A percentile compares a stretch with the other conserved stretches of the same genome.
Conservation (phyloP, 2,113 vertebrate genomes). For the Poeciliopsis prolifica region DNA sequence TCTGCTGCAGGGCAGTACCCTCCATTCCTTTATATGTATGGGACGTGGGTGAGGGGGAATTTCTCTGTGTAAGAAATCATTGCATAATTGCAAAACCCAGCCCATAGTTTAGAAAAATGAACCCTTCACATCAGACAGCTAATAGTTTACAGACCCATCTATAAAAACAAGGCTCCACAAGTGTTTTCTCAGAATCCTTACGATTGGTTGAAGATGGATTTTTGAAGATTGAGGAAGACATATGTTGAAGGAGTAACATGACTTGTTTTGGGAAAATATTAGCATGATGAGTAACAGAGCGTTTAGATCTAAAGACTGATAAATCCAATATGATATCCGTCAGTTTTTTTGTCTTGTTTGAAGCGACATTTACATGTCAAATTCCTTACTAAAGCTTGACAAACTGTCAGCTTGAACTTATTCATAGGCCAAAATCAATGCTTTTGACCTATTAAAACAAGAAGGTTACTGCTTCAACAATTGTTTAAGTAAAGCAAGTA, state of each 20-base stretch:
- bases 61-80: slow-evolving; percentile 43
- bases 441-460: too few species aligned
- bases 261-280: slow-evolving; percentile 31
- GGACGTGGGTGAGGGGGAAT: slow-evolving; percentile 20
- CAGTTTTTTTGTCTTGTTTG: slow-evolving; percentile 27
- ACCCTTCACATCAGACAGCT: slow-evolving; percentile 39
- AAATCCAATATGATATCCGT: slow-evolving; percentile 46
- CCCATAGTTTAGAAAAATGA: slow-evolving; percentile 40
- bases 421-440: background rate
- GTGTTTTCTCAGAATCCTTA: slow-evolving; percentile 32
- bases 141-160: slow-evolving; percentile 50
- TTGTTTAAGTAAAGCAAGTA: background rate
- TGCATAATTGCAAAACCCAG: slow-evolving; percentile 17
- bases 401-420: slow-evolving; percentile 26
- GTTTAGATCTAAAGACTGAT: slow-evolving; percentile 48
- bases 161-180: slow-evolving; percentile 32
- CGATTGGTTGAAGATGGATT: slow-evolving; percentile 29
- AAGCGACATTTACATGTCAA: slow-evolving; percentile 27
- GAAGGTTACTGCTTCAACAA: background rate
- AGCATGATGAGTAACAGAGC: slow-evolving; percentile 50
- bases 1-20: slow-evolving; percentile 3
- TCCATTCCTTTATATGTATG: background rate
- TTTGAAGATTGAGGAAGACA: slow-evolving; percentile 35
- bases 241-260: slow-evolving; percentile 46
- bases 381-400: slow-evolving; percentile 24